Percentiles rank a stretch among this genome's conserved stretches.
These are phyloP conservation scores for Cerastis leucographa DNA, from an alignment of 2,888 invertebrate genomes.

Conservation along the genomic window DNA sequence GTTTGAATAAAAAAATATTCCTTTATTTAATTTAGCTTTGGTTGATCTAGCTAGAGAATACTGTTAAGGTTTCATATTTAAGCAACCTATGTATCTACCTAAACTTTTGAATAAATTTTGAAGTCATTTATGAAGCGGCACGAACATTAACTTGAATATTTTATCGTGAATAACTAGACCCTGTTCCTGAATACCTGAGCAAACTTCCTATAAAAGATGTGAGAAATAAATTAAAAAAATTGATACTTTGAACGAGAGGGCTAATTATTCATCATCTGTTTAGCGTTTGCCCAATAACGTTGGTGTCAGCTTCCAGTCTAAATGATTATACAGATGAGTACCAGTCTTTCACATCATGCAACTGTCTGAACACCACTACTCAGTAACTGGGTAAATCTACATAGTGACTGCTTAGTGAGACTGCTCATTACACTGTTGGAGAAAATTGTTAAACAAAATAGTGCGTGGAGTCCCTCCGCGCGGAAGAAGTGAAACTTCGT, in stretches of 20 bases:
- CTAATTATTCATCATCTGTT: not conserved
- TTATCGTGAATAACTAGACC: slow-evolving; percentile 14
- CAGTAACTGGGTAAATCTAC: not conserved
- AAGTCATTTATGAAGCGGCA: slow-evolving; percentile 18
- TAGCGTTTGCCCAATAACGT: not conserved
- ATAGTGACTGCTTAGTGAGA: not conserved
- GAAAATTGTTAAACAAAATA: not conserved
- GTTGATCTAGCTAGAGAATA: not conserved
- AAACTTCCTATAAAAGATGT: not conserved
- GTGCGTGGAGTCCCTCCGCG: too few relatives aligned
- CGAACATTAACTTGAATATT: slow-evolving; percentile 28
- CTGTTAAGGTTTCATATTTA: slow-evolving; percentile 3
- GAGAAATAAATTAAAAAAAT: not conserved
- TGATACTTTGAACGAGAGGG: too few relatives aligned
- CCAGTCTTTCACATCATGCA: not conserved
- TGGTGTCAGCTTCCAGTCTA: too few relatives aligned
- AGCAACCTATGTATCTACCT: not conserved
- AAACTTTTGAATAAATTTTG: slow-evolving; percentile 21
- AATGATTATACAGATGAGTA: too few relatives aligned
- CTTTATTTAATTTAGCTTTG: not conserved
- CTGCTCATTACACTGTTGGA: not conserved
- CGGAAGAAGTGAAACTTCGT: too few relatives aligned
- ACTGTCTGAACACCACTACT: not conserved
- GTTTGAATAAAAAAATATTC: not conserved
- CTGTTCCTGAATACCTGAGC: slow-evolving; percentile 1